Percentiles rank a stretch among this genome's conserved stretches.
phyloP scores from a whole-genome alignment of 1,140 invertebrate genomes.

The Heliothis virescens region DNA sequence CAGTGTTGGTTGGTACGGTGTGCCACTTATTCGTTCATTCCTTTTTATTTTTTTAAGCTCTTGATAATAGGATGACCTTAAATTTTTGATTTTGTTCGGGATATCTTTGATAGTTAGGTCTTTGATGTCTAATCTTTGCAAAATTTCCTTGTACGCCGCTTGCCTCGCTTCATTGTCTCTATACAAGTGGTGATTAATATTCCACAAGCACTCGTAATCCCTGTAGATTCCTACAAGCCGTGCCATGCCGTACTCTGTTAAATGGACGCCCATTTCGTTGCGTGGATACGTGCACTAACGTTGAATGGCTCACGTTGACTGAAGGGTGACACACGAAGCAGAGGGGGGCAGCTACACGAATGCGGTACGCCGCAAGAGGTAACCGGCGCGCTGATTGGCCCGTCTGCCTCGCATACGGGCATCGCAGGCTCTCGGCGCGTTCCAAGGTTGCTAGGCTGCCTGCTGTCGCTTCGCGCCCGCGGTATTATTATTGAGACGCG shows the following conservation, averaged over 20 bases:
- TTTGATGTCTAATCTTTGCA: slow-evolving; percentile 36
- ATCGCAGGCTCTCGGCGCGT: neutral
- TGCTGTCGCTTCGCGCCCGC: too few species aligned
- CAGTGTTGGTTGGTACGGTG: neutral
- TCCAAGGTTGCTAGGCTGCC: too few species aligned
- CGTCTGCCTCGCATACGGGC: neutral
- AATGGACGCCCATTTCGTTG: neutral
- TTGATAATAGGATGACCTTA: slow-evolving; percentile 37
- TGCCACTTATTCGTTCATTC: neutral
- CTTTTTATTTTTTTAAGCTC: slow-evolving; percentile 37
- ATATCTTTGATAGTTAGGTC: slow-evolving; percentile 37
- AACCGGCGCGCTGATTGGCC: neutral
- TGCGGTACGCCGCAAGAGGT: slow-evolving; percentile 14
- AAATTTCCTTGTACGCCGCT: slow-evolving; percentile 40
- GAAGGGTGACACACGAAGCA: neutral
- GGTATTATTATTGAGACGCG: too few species aligned
- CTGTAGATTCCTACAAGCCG: neutral
- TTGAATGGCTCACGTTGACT: neutral
- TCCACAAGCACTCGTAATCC: slow-evolving; percentile 17
- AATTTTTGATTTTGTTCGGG: slow-evolving; percentile 52
- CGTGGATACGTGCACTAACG: neutral
- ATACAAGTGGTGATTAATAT: neutral
- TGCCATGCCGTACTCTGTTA: neutral
- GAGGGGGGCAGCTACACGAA: slow-evolving; percentile 2
- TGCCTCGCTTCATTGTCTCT: slow-evolving; percentile 2